Evolutionary conservation across 1,140 invertebrate genomes (phyloP), one percentile per base, ranked within the genome.

Genomic region (Muscidifurax raptorellus): DNA sequence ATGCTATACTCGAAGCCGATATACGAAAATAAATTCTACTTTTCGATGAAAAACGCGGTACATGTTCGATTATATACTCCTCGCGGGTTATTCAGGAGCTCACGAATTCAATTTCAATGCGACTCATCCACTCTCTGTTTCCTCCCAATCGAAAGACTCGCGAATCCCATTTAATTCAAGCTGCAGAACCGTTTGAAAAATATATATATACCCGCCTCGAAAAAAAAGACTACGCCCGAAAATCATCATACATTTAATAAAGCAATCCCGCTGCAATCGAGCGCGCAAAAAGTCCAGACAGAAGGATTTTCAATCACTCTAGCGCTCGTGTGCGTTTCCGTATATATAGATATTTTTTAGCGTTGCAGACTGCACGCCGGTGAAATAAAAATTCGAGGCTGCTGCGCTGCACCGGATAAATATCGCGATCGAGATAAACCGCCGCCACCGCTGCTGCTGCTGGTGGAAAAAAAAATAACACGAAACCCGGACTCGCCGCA

Each of bases 201-300:
- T 47, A 47, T 12, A 47, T 2, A 47, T 13, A 47, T 47, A 47
- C 13, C 44, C 52, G 52, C 52, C 6, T 18, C 52, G 18, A 7
- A 18, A 59, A 59, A 59, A 59, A 59, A 59, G 52, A 22, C 52
- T 59, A n/a, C n/a, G n/a, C n/a, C 52, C 18, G 52, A 59, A 75
- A 75, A 76, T 82, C 78, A 78, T 85, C 82, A 82, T 74, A 66
- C 82, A 82, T 84, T 40, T 71, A 84, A 82, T 87, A 84, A 87
- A 85, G 76, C 79, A 77, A 59, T 79, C 86, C 80, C 74, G 82
- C 75, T 59, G 44, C 86, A 79, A 79, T 74, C 44, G 86, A 84
- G 87, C 88, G 82, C 89, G 87, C 89, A 87, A 87, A 88, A 86
- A 88, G 78, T 85, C 76, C 30, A 36, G 36, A 36, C 30, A 75